Percentiles rank a stretch among this genome's conserved stretches.
phyloP scores from a whole-genome alignment of 2,888 invertebrate genomes.

The Acanthosepion esculentum region DNA sequence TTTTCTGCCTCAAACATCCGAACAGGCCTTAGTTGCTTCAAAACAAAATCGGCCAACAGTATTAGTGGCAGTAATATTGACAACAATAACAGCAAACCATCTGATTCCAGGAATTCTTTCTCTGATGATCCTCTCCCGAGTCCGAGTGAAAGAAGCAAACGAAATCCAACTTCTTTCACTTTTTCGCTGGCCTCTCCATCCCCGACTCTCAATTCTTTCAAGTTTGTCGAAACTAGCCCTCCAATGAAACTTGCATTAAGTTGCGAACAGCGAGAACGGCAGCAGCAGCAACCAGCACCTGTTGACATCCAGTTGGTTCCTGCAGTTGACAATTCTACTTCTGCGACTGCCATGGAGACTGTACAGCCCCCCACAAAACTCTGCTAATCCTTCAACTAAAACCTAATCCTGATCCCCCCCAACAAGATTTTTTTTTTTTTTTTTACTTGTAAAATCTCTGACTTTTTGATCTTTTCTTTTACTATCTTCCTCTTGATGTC shows the following conservation, averaged over 20 bases:
- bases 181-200: constrained; percentile 67
- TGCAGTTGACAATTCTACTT: background rate
- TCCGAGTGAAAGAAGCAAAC: background rate
- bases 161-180: constrained; percentile 59
- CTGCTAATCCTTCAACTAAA: background rate
- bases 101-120: constrained; percentile 58
- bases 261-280: background rate
- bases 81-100: constrained; percentile 43
- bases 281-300: constrained; percentile 38
- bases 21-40: constrained; percentile 43
- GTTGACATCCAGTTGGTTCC: constrained; percentile 49
- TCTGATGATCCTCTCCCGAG: constrained; percentile 63
- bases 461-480: background rate
- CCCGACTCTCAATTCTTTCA: constrained; percentile 64
- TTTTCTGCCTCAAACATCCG: constrained; percentile 44
- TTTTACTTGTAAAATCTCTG: background rate
- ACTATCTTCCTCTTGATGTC: background rate
- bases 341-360: constrained; percentile 37
- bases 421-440: background rate
- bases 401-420: background rate
- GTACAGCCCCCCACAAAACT: background rate
- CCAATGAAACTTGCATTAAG: constrained; percentile 48
- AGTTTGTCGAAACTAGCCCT: constrained; percentile 60
- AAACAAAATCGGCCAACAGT: constrained; percentile 50
- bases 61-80: constrained; percentile 53